phyloP scores from a whole-genome alignment of 2,888 invertebrate species.

The Xestobium rufovillosum region DNA sequence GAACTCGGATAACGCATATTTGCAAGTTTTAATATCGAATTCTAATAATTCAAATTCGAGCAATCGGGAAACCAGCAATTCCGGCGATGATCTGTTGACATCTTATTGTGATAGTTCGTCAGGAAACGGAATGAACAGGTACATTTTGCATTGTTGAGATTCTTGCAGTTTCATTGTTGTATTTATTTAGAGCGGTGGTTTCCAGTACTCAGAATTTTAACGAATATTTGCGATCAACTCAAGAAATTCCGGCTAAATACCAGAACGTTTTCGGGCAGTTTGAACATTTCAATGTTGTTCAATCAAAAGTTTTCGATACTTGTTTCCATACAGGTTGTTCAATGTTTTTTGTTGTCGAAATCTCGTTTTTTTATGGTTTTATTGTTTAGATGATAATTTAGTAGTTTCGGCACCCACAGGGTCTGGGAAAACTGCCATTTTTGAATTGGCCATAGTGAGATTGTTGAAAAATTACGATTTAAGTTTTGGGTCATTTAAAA shows the following conservation, averaged over 20 bases:
- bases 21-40: too few relatives aligned
- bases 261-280: constrained; percentile 48
- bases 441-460: constrained; percentile 70
- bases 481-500: constrained; percentile 49
- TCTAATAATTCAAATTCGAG: too few relatives aligned
- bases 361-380: constrained; percentile 4
- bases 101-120: too few relatives aligned
- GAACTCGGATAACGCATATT: too few relatives aligned
- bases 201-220: too few relatives aligned
- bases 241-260: neutral
- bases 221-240: constrained; percentile 3
- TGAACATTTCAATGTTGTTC: constrained; percentile 64
- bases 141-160: too few relatives aligned
- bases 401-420: constrained; percentile 76
- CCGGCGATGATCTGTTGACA: too few relatives aligned
- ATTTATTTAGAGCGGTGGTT: too few relatives aligned
- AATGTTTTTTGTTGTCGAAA: constrained; percentile 3
- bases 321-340: constrained; percentile 55
- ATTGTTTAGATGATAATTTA: constrained; percentile 53
- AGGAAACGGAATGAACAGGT: too few relatives aligned
- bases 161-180: too few relatives aligned
- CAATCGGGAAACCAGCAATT: too few relatives aligned
- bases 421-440: constrained; percentile 76
- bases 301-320: constrained; percentile 63
- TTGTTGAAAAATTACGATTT: constrained; percentile 51